phyloP scores from a whole-genome alignment of 2,888 invertebrate species.

The Drosophila anceps region DNA sequence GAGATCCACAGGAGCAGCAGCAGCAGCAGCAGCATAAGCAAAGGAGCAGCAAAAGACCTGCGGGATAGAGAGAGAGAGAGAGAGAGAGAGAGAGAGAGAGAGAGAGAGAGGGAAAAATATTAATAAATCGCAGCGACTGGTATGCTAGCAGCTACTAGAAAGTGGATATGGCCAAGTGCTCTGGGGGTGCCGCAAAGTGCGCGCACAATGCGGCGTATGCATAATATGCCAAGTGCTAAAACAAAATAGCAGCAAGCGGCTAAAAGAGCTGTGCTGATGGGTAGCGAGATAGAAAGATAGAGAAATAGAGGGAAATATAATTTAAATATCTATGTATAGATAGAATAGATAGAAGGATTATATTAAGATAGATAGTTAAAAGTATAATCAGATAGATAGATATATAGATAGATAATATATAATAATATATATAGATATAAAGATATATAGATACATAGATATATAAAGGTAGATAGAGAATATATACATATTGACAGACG shows the following conservation, averaged over 20 bases:
- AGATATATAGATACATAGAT: neutral
- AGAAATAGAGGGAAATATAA: neutral
- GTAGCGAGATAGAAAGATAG: neutral
- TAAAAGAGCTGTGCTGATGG: conserved; percentile 1
- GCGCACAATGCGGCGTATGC: conserved; percentile 66
- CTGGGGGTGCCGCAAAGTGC: conserved; percentile 40
- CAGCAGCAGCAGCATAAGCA: conserved; percentile 7
- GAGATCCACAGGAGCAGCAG: conserved; percentile 14
- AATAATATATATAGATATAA: neutral
- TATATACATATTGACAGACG: neutral
- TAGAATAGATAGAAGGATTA: neutral
- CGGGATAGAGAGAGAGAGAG: neutral
- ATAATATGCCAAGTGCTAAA: conserved; percentile 53
- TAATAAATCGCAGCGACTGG: conserved; percentile 74
- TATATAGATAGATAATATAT: too few species aligned
- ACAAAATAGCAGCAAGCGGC: conserved; percentile 15
- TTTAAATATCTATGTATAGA: neutral
- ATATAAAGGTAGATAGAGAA: neutral
- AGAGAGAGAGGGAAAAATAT: conserved; percentile 43
- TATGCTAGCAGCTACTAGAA: conserved; percentile 56
- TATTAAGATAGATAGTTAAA: neutral
- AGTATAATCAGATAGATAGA: neutral
- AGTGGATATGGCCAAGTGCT: conserved; percentile 26
- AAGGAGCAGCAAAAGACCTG: conserved; percentile 17
- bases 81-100: neutral